Base-by-base conservation (phyloP, 2,113 vertebrate genomes). In the Tetrax tetrax region DNA sequence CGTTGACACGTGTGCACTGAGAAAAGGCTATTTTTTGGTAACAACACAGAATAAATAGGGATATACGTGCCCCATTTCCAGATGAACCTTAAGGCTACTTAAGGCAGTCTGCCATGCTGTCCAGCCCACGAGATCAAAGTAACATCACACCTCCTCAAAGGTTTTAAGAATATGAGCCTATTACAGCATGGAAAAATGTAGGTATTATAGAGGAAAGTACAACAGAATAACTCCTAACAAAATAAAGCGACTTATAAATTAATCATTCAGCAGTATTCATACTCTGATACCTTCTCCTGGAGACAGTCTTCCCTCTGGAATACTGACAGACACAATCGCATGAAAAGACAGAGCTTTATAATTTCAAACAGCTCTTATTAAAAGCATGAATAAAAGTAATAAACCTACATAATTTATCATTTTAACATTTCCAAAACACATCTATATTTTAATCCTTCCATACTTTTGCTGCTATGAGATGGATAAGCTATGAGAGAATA, bases 231-330 rank as follows among this genome's bases (percentile, higher is more conserved):
- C 33, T 81, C 66, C 53, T 50, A 33, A 71, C 68, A 93, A 88
- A 93, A 95, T 76, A 92, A 95, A 93, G 51, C 47, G 70, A 93
- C 50, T 90, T 59, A 23, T 23, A 87, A 96, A 89, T 92, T 35
- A 95, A 93, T 93, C 92, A 93, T 93, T 88, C 87, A 88, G 84
- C 87, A 90, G 43, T 74, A 63, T 72, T 94, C 79, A 54, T 59
- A 50, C 21, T 41, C 70, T n/a, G 69, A 76, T 87, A 59, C n/a
- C 70, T 95, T 78, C 41, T 96, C 75, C 66, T 6, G 1, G 75
- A 83, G 74, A 80, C 59, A 91, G 63, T 17, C 37, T 82, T 96
- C 70, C 91, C 84, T 57, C 84, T 43, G 45, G 87, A 87, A 90
- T 69, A 93, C 48, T 69, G 66, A 82, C 74, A 90, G 80, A 41